Evolutionary conservation across 2,888 invertebrate genomes (phyloP), one percentile per base, ranked within the genome.

Genomic region (Priocnemis perturbator): DNA sequence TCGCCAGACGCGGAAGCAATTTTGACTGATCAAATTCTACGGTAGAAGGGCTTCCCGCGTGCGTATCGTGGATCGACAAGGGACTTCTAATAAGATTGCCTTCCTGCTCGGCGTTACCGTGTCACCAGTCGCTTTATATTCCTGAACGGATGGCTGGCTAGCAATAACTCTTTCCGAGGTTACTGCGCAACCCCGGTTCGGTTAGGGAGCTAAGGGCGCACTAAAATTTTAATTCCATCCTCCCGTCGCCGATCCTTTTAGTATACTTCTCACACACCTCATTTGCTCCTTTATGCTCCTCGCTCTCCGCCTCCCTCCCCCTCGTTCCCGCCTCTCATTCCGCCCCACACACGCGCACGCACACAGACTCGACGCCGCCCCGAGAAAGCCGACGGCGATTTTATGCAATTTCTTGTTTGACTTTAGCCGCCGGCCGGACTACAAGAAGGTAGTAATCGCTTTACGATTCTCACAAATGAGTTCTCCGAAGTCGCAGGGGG

Each of bases 401-500:
- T 78, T 76, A 70, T 74, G 73, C 67, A 74, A 81, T 76, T 77
- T 77, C 78, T 79, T 76, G 78, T 80, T 81, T 75, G 78, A 74
- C 61, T 69, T 23, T 62, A 64, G 78, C 76, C 78, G 78, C 72
- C 69, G 73, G 69, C 64, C 67, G 57, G 37, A 11, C 64, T 60
- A 71, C 76, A 69, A 68, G 76, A 70, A 70, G 73, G 61, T 73
- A 69, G 78, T 79, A 81, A 78, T 81, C 82, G 81, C 76, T 81
- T 81, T 81, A 81, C 81, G 79, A 81, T 82, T 81, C 82, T 76
- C 78, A 73, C 78, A 81, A 82, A 82, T 82, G 80, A 82, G 76
- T 82, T 82, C 80, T 68, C 68, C 73, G 81, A 82, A 82, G 79
- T 81, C 74, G 76, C 79, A 65, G 73, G 64, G 71, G 71, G 73